Evolutionary conservation across 2,797 vertebrate genomes (phyloP).

Genomic region (Garrulus glandarius): DNA sequence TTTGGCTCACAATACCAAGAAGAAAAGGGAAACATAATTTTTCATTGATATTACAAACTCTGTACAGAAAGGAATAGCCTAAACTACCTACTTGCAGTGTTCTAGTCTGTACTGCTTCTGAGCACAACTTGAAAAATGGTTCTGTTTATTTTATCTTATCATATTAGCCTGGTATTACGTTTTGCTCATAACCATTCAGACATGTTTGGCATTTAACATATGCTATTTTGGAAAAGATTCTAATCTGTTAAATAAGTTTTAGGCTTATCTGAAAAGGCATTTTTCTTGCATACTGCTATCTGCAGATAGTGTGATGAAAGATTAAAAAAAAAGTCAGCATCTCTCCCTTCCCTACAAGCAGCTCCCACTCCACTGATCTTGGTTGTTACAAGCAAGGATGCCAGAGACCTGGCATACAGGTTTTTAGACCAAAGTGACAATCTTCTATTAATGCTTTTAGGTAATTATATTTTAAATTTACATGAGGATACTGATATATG

Average conservation of each 20-base stretch:
- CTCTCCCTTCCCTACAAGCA: background rate
- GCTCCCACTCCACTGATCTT: background rate
- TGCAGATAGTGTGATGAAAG: slow-evolving; percentile 41
- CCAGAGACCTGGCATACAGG: background rate
- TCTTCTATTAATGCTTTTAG: background rate
- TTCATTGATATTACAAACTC: background rate
- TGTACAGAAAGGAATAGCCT: background rate
- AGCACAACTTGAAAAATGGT: slow-evolving; percentile 29
- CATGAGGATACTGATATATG: background rate
- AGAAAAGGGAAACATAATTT: background rate
- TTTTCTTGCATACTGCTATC: slow-evolving; percentile 53
- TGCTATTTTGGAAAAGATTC: slow-evolving; percentile 35
- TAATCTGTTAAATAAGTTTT: slow-evolving; percentile 70
- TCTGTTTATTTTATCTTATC: slow-evolving; percentile 59
- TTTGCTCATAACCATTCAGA: slow-evolving; percentile 42
- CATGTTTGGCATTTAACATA: slow-evolving; percentile 58
- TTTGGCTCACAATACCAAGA: background rate
- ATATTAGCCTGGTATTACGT: slow-evolving; percentile 30
- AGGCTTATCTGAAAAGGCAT: slow-evolving; percentile 42
- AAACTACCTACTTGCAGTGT: background rate
- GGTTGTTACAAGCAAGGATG: background rate
- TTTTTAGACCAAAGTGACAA: background rate
- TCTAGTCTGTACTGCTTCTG: background rate
- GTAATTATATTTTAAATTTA: background rate
- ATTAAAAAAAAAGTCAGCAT: background rate